phyloP scores from a whole-genome alignment of 2,113 vertebrate species.

The Bagarius yarrelli region DNA sequence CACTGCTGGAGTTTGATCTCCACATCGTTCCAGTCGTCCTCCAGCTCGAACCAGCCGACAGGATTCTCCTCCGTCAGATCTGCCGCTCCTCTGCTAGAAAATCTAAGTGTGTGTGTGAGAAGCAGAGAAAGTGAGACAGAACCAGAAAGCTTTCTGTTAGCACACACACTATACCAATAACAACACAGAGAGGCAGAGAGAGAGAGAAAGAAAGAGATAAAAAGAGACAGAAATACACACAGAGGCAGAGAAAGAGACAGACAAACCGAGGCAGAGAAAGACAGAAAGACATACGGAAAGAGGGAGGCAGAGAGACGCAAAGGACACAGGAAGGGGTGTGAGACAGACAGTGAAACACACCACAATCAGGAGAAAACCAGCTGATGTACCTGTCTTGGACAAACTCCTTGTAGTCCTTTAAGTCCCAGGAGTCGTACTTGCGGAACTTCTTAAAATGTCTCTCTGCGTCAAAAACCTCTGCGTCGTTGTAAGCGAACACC shows the following conservation, averaged over 20 bases:
- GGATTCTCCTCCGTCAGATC: slow-evolving; percentile 83
- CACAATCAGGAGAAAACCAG: background rate
- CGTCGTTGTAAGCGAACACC: slow-evolving; percentile 85
- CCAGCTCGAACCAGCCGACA: slow-evolving; percentile 94
- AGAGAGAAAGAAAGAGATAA: too few species aligned
- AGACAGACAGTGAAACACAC: too few species aligned
- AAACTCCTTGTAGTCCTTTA: slow-evolving; percentile 86
- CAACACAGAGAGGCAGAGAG: too few species aligned
- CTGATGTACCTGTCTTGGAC: slow-evolving; percentile 80
- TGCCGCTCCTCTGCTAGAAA: slow-evolving; percentile 54
- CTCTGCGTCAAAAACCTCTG: slow-evolving; percentile 83
- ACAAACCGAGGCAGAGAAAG: too few species aligned
- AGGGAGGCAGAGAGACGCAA: too few species aligned
- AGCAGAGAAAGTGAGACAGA: background rate
- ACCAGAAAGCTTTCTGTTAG: slow-evolving; percentile 20
- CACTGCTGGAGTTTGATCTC: slow-evolving; percentile 90
- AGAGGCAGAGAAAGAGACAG: too few species aligned
- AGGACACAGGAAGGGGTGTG: too few species aligned
- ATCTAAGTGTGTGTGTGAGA: background rate
- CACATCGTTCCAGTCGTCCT: slow-evolving; percentile 94
- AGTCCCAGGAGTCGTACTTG: slow-evolving; percentile 85
- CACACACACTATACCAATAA: too few species aligned
- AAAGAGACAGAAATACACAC: too few species aligned
- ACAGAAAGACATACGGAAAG: too few species aligned
- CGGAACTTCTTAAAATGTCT: slow-evolving; percentile 90